Base-by-base conservation (phyloP, 1,140 invertebrate species). In the Brachionus sp. region DNA sequence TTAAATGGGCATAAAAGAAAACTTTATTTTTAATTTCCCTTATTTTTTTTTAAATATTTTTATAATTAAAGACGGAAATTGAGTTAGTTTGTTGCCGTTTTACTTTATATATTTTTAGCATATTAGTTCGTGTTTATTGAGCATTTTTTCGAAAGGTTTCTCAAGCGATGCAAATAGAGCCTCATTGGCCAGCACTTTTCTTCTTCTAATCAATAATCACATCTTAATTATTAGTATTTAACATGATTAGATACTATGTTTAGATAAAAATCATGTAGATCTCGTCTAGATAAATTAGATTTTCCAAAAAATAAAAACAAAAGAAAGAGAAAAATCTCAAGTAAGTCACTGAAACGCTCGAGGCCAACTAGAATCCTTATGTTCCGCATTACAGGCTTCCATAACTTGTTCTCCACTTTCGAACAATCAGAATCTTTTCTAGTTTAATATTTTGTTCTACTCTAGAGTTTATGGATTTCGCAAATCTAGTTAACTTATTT, bases 201-300 rank as follows among this genome's bases (percentile, higher is more conserved):
- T 16, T 0, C 10, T 16, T 23, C 25, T 66, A 66, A 66, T 66
- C 64, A 66, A 33, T 66, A 66, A 66, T 66, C 33, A 66, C 25
- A 66, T 66, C 64, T 66, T 33, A 66, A 66, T 66, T 66, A 66
- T 66, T 66, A 66, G 64, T 66, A 66, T 66, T 37, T 37, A 70
- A 70, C 35, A 70, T 66, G 64, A 70, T 37, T 37, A 70, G 66
- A 70, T 70, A 70, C 66, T 19, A 39, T 42, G 35, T 70, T 70
- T 37, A 70, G 66, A 70, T 70, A 70, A 70, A 37, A 70, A 70
- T 70, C 66, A 37, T 70, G 66, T 70, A 70, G 66, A 70, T 70
- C 35, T 70, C 29, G 33, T 23, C 7, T n/a, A 57, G 50, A 57
- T 57, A 57, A 57, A 19, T 57, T 57, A 23, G 50, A 57, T 25